Evolutionary conservation across 2,797 vertebrate species (phyloP).

Genomic region (Alca torda): DNA sequence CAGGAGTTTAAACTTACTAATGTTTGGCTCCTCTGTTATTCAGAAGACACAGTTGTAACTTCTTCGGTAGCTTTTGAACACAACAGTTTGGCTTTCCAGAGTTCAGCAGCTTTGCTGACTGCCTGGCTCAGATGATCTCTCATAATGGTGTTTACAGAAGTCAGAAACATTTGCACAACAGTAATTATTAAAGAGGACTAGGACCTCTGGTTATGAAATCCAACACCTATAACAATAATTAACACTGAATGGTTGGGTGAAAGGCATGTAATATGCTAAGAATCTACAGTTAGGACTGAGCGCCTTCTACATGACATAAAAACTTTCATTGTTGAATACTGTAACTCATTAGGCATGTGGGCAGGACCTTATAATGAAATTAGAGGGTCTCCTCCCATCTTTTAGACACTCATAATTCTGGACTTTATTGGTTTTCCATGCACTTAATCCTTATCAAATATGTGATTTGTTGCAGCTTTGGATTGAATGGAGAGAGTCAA

Average conservation of each 20-base stretch:
- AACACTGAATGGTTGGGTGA: neutral
- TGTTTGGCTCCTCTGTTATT: neutral
- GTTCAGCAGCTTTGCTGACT: slow-evolving; percentile 3
- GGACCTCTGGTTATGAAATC: slow-evolving; percentile 43
- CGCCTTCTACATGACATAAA: neutral
- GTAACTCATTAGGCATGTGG: neutral
- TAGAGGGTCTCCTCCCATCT: neutral
- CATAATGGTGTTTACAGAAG: slow-evolving; percentile 15
- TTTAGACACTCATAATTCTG: neutral
- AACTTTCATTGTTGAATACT: neutral
- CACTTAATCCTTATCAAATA: neutral
- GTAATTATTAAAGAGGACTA: slow-evolving; percentile 39
- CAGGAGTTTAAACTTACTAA: neutral
- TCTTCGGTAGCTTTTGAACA: neutral
- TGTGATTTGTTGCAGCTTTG: neutral
- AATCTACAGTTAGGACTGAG: neutral
- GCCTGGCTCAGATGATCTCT: neutral
- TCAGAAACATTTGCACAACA: slow-evolving; percentile 30
- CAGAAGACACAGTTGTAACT: neutral
- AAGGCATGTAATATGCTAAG: neutral
- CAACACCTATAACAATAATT: slow-evolving; percentile 39
- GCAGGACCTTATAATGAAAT: neutral
- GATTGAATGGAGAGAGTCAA: neutral
- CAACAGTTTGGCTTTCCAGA: neutral
- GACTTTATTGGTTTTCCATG: neutral